Evolutionary conservation across 2,888 invertebrate species (phyloP), one percentile per base, ranked within the genome.

Genomic region (Portevinia maculata): DNA sequence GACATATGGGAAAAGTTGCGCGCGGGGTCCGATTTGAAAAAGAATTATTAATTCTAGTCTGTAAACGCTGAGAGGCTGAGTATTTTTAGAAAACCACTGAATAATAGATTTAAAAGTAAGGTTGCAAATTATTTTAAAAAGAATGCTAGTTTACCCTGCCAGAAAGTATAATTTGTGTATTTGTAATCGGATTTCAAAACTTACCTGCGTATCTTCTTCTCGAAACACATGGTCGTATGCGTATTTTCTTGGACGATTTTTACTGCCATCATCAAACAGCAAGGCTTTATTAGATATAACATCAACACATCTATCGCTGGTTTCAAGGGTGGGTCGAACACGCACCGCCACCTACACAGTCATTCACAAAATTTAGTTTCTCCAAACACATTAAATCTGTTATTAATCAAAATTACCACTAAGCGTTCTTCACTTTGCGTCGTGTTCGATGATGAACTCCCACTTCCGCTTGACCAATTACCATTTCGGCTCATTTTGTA

Each of bases 221-320:
- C 95, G 96, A 88, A 98, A 98, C 7, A 97, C 97, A 62, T 94
- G 93, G 89, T 99, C 98, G 89, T 97, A 99, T 2, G 95, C 93
- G 90, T 97, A 98, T 88, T 97, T 95, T 85, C 96, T 94, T 84
- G 98, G 97, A 17, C 93, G 92, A 62, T 92, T 91, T 71, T 94
- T 94, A 19, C 92, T 91, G 70, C 91, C 91, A 70, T 91, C 91
- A 70, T 91, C 91, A 60, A 89, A 91, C 0, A 90, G 86, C 11
- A 91, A 83, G 0, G 91, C 89, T 52, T 89, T 89, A 9, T 88
- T 88, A 1, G 91, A 90, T 28, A 90, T 87, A 11, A 91, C 90
- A 85, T 91, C 90, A 57, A 91, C 88, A 84, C 91, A 91, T 69
- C 90, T 89, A 46, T 89, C 89, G 21, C 86, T 93, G 55, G 94